Evolutionary conservation across 1,140 invertebrate genomes (phyloP).

Genomic region (Cephus cinctus): DNA sequence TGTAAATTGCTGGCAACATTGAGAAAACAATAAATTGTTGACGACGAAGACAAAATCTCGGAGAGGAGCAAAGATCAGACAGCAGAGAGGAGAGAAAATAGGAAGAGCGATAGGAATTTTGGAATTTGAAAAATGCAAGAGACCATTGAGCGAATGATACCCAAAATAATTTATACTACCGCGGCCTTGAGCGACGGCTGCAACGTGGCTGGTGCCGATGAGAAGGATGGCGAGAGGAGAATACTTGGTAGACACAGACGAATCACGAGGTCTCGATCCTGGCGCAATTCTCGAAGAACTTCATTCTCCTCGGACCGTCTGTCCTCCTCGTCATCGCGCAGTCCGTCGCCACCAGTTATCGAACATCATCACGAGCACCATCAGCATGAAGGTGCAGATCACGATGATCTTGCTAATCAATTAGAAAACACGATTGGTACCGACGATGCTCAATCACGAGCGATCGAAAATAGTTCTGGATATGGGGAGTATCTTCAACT

Average conservation of each 20-base stretch:
- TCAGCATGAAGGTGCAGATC: background rate
- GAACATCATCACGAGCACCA: background rate
- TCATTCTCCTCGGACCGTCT: constrained; percentile 27
- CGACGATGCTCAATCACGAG: constrained; percentile 3
- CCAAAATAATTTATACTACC: constrained; percentile 41
- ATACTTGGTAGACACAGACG: constrained; percentile 27
- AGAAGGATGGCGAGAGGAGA: constrained; percentile 23
- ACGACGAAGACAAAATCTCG: no score
- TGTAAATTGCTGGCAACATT: no score
- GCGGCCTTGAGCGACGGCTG: constrained; percentile 32
- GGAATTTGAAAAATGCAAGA: constrained; percentile 42
- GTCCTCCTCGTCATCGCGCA: constrained; percentile 41
- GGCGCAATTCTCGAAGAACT: constrained; percentile 36
- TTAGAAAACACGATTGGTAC: background rate
- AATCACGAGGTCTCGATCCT: constrained; percentile 30
- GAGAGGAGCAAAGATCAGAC: no score
- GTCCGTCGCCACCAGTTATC: constrained; percentile 33
- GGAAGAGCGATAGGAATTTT: no score
- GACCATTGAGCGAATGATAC: constrained; percentile 36
- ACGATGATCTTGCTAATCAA: no score
- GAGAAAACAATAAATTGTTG: no score
- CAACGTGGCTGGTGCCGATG: background rate
- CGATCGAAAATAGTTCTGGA: constrained; percentile 48
- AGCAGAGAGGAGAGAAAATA: background rate
- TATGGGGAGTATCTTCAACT: constrained; percentile 79